These are phyloP conservation scores for Phalacrocorax pelagicus DNA, from an alignment of 2,113 vertebrate species.

Conservation along the genomic window DNA sequence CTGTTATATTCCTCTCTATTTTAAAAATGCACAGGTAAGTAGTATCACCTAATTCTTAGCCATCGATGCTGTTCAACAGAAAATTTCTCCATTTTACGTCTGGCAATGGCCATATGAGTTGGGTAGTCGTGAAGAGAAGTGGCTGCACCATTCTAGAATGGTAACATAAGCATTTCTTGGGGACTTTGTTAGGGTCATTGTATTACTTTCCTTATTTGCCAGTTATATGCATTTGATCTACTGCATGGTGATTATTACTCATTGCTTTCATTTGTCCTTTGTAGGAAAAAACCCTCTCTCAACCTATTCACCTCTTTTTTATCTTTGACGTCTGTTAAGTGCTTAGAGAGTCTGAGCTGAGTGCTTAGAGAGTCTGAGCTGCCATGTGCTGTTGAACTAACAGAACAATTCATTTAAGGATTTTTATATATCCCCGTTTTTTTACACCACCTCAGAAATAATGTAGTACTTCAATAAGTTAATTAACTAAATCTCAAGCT, in stretches of 20 bases:
- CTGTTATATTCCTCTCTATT: not conserved
- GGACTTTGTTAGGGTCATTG: not conserved
- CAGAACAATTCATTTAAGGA: not conserved
- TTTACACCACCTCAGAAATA: not conserved
- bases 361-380: not conserved
- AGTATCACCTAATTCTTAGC: not conserved
- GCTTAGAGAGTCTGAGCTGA: not conserved
- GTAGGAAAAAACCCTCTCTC: not conserved
- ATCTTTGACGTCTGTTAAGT: not conserved
- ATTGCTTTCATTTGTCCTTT: not conserved
- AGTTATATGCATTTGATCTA: not conserved
- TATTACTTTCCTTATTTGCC: not conserved
- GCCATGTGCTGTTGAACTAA: not conserved
- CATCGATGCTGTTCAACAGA: not conserved
- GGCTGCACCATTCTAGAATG: not conserved
- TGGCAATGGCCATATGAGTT: not conserved
- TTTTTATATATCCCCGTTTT: not conserved
- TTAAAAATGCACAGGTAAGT: not conserved
- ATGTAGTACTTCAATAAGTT: not conserved
- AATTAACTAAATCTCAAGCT: not conserved
- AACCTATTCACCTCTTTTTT: not conserved
- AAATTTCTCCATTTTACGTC: not conserved
- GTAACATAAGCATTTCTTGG: not conserved
- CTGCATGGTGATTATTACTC: not conserved
- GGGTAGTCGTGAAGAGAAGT: not conserved